phyloP scores from a whole-genome alignment of 2,113 vertebrate species.

The Nothobranchius furzeri region DNA sequence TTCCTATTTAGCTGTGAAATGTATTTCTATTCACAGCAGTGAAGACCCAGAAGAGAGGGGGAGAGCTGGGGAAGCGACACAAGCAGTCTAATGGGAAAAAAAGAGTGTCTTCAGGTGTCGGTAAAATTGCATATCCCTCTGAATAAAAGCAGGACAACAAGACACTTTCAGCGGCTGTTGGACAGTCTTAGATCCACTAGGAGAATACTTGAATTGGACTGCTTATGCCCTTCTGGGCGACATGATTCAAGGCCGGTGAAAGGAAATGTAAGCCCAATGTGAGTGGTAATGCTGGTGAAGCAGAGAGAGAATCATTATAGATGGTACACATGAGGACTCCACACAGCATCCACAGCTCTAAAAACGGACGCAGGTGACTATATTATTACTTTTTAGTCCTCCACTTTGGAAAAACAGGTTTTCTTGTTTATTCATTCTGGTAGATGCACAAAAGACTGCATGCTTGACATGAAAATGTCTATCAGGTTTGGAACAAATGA shows the following conservation, averaged over 20 bases:
- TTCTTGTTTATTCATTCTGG: no score
- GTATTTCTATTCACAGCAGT: conserved; percentile 63
- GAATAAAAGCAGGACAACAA: conserved; percentile 56
- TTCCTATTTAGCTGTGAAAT: conserved; percentile 70
- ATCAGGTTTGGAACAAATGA: no score
- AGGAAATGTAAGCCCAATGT: conserved; percentile 41
- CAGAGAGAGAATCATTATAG: conserved; percentile 43
- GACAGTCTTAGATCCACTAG: conserved; percentile 27
- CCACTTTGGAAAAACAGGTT: not conserved
- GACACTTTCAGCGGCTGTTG: conserved; percentile 39
- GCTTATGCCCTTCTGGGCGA: conserved; percentile 30
- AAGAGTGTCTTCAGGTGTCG: conserved; percentile 47
- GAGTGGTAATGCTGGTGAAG: conserved; percentile 32
- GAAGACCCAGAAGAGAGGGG: conserved; percentile 15
- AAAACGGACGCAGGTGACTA: conserved; percentile 41
- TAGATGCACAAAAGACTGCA: no score
- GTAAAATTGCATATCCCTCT: conserved; percentile 38
- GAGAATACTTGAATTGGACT: conserved; percentile 43
- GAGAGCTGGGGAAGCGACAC: conserved; percentile 52
- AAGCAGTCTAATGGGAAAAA: conserved; percentile 52
- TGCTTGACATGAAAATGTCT: no score
- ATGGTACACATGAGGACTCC: conserved; percentile 43
- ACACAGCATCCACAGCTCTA: conserved; percentile 23
- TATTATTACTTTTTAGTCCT: not conserved
- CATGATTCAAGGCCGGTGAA: conserved; percentile 46